Conservation (phyloP, 2,797 vertebrate species). For the Enteromius trimaculatus region DNA sequence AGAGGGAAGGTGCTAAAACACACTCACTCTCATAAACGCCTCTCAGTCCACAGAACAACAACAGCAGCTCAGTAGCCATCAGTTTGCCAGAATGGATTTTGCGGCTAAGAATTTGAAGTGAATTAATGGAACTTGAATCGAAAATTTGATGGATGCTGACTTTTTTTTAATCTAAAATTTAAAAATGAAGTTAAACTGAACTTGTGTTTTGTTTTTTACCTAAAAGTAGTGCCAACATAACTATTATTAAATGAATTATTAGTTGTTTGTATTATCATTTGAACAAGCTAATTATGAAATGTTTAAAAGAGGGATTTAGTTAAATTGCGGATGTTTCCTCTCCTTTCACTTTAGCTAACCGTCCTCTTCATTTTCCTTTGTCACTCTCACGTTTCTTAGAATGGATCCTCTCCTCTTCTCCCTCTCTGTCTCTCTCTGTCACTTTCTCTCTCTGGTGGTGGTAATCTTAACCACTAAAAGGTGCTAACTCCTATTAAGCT, state of each 20-base stretch:
- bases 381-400: conserved; percentile 46
- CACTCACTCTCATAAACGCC: not conserved
- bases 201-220: not conserved
- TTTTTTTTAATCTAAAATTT: not conserved
- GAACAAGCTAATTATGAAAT: not conserved
- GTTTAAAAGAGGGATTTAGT: not conserved
- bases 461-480: conserved; percentile 75
- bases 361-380: conserved; percentile 18
- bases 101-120: not conserved
- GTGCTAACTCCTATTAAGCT: conserved; percentile 73
- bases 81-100: not conserved
- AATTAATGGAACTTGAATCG: not conserved
- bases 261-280: not conserved
- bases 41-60: not conserved
- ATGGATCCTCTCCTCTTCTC: conserved; percentile 14
- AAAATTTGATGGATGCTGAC: not conserved
- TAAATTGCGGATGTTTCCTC: conserved; percentile 3
- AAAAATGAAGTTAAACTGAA: not conserved
- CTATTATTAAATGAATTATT: not conserved
- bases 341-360: conserved; percentile 3
- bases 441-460: conserved; percentile 54
- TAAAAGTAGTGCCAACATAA: not conserved
- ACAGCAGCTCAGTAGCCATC: not conserved
- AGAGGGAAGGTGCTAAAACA: conserved; percentile 29
- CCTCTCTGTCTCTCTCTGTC: conserved; percentile 33